Conservation (phyloP, 2,888 invertebrate species). For the Chironomus riparius region DNA sequence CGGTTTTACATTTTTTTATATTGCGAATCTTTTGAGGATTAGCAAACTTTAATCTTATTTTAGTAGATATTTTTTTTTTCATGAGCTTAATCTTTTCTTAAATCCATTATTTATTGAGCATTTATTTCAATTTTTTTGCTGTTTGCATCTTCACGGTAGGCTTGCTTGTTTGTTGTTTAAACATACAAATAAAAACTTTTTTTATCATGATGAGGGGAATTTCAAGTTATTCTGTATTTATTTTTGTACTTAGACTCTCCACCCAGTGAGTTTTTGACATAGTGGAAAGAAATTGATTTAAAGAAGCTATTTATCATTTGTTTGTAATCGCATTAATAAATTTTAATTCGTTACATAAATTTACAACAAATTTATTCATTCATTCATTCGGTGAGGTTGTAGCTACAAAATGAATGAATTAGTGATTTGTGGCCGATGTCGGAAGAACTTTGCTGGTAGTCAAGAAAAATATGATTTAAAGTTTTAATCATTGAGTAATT, state of each 20-base stretch:
- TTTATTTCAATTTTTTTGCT: constrained; percentile 5
- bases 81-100: neutral
- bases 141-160: neutral
- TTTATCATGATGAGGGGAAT: neutral
- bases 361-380: neutral
- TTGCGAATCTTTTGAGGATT: neutral
- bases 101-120: constrained; percentile 7
- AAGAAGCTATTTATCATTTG: neutral
- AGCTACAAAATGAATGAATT: no score
- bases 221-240: neutral
- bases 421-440: no score
- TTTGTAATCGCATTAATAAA: constrained; percentile 21
- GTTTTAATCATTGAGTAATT: no score
- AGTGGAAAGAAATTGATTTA: no score
- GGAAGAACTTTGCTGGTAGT: no score
- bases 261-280: no score
- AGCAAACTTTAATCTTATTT: neutral
- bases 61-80: neutral
- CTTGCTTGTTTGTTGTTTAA: neutral
- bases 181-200: no score
- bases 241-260: neutral
- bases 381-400: constrained; percentile 1
- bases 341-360: no score
- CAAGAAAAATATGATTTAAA: no score
- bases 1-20: neutral